These are phyloP conservation scores for Metacarcinus magister DNA, from an alignment of 2,888 invertebrate species.

Conservation along the genomic window DNA sequence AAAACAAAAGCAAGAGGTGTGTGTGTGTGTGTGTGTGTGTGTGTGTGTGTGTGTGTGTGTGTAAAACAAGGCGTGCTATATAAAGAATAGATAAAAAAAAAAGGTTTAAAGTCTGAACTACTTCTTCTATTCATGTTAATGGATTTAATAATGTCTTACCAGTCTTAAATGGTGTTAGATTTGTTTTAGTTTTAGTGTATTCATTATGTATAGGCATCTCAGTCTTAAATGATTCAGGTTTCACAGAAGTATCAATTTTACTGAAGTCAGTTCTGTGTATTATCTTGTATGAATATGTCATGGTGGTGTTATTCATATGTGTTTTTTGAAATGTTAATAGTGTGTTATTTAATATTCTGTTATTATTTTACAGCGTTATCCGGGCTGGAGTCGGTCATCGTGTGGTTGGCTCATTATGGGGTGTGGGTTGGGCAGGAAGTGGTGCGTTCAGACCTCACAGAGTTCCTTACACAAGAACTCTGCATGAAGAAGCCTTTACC, in stretches of 20 bases:
- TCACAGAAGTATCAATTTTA: not conserved
- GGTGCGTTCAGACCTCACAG: conserved; percentile 53
- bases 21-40: not conserved
- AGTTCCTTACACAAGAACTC: not conserved
- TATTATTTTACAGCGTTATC: not conserved
- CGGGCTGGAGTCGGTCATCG: conserved; percentile 59
- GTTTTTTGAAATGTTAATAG: not conserved
- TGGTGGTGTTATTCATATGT: not conserved
- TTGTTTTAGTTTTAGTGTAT: not conserved
- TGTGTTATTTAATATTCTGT: not conserved
- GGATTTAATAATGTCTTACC: not conserved
- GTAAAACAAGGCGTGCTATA: too few relatives aligned
- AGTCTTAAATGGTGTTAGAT: not conserved
- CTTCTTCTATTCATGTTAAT: not conserved
- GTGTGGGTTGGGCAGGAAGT: conserved; percentile 49
- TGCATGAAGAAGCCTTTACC: not conserved
- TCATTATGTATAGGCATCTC: not conserved
- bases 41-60: not conserved
- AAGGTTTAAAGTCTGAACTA: not conserved
- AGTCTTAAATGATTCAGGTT: not conserved
- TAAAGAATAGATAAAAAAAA: too few relatives aligned
- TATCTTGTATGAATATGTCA: not conserved
- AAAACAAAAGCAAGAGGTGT: conserved; percentile 57
- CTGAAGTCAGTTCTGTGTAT: not conserved
- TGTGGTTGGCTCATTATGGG: conserved; percentile 71